phyloP scores from a whole-genome alignment of 2,797 vertebrate species.

The Zalophus californianus region DNA sequence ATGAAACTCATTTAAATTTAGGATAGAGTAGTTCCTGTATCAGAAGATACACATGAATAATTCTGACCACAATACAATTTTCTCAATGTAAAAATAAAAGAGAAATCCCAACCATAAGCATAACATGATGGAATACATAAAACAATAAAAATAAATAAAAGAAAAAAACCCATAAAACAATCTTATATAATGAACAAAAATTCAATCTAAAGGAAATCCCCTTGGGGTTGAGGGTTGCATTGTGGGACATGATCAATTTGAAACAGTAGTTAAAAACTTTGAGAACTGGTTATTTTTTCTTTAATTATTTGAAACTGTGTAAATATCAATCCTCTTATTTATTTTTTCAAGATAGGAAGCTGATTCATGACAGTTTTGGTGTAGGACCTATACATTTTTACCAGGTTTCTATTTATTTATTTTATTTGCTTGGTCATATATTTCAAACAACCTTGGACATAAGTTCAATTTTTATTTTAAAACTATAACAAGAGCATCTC shows the following conservation, averaged over 20 bases:
- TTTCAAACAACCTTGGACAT: neutral
- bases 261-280: neutral
- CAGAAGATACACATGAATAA: neutral
- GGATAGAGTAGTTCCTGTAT: neutral
- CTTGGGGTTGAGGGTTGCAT: neutral
- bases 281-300: neutral
- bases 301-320: neutral
- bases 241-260: neutral
- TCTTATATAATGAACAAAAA: conserved; percentile 25
- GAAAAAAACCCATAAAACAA: neutral
- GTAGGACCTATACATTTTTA: neutral
- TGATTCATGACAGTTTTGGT: conserved; percentile 22
- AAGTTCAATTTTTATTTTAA: conserved; percentile 17
- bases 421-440: conserved; percentile 27
- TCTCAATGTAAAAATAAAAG: neutral
- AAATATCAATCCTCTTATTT: neutral
- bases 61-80: neutral
- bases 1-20: conserved; percentile 36
- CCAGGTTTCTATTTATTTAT: neutral
- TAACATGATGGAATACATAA: neutral
- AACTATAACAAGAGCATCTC: neutral
- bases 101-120: neutral
- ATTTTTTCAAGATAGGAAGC: neutral
- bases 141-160: neutral
- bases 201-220: neutral